These are phyloP conservation scores for Pristionchus japonicus DNA, from an alignment of 2,888 invertebrate species.

Conservation along the genomic window DNA sequence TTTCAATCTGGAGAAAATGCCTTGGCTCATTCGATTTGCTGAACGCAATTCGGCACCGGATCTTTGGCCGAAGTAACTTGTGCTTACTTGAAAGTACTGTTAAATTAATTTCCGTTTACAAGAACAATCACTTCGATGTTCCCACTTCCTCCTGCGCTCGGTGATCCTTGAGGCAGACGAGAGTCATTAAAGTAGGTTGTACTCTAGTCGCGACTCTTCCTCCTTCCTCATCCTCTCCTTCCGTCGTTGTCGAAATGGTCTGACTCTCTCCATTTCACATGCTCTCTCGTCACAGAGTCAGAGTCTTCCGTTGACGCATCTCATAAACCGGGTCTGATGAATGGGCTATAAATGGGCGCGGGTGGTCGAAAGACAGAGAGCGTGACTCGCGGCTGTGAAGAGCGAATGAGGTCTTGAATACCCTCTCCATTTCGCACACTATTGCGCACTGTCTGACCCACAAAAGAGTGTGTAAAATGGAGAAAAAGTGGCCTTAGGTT, in stretches of 20 bases:
- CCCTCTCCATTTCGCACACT: too few species aligned
- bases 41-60: not conserved
- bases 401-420: too few species aligned
- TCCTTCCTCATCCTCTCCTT: too few species aligned
- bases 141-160: too few species aligned
- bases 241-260: too few species aligned
- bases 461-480: not conserved
- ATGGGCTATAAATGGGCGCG: constrained; percentile 17
- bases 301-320: constrained; percentile 28
- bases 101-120: too few species aligned
- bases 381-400: not conserved
- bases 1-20: not conserved
- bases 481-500: not conserved
- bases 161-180: too few species aligned
- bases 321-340: constrained; percentile 25
- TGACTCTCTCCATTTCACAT: not conserved
- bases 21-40: not conserved
- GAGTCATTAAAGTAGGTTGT: not conserved
- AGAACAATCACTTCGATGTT: too few species aligned
- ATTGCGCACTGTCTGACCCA: too few species aligned
- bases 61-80: not conserved
- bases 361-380: not conserved
- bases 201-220: not conserved
- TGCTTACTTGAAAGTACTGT: too few species aligned
- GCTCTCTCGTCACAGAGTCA: too few species aligned